phyloP scores from a whole-genome alignment of 35 echinoderm and acorn worm genomes.

The Strongylocentrotus purpuratus region DNA sequence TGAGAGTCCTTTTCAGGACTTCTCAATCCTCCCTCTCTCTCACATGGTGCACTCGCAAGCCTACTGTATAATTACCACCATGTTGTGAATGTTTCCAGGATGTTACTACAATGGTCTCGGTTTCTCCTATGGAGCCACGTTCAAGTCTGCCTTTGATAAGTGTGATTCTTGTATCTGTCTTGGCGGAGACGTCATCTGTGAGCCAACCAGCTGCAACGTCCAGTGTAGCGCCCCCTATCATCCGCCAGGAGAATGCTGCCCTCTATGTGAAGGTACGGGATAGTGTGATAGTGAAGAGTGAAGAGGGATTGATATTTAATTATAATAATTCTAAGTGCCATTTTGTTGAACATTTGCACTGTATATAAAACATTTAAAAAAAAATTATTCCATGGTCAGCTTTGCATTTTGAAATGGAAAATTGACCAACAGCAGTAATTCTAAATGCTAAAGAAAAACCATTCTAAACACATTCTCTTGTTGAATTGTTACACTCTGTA shows the following conservation, averaged over 20 bases:
- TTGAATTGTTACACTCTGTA: too few relatives aligned
- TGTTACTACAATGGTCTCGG: slow-evolving; percentile 81
- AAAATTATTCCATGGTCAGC: too few relatives aligned
- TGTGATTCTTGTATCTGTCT: slow-evolving; percentile 83
- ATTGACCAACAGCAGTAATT: too few relatives aligned
- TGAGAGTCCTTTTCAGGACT: too few relatives aligned
- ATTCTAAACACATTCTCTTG: too few relatives aligned
- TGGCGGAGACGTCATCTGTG: slow-evolving; percentile 61
- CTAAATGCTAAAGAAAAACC: too few relatives aligned
- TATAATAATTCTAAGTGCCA: too few relatives aligned
- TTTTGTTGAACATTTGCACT: too few relatives aligned
- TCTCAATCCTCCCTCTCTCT: too few relatives aligned
- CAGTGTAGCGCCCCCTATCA: slow-evolving; percentile 79
- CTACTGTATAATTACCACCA: neutral
- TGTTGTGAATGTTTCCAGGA: slow-evolving; percentile 56
- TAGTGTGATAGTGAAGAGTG: neutral
- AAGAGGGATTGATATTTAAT: neutral
- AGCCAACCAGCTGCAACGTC: slow-evolving; percentile 80
- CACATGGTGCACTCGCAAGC: too few relatives aligned
- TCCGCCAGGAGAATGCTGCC: slow-evolving; percentile 80
- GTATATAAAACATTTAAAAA: too few relatives aligned
- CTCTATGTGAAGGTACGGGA: slow-evolving; percentile 79
- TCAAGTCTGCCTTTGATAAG: slow-evolving; percentile 52
- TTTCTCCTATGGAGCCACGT: slow-evolving; percentile 57
- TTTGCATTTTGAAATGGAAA: too few relatives aligned